Evolutionary conservation across 2,113 vertebrate species (phyloP).

Genomic region (Petaurus breviceps): DNA sequence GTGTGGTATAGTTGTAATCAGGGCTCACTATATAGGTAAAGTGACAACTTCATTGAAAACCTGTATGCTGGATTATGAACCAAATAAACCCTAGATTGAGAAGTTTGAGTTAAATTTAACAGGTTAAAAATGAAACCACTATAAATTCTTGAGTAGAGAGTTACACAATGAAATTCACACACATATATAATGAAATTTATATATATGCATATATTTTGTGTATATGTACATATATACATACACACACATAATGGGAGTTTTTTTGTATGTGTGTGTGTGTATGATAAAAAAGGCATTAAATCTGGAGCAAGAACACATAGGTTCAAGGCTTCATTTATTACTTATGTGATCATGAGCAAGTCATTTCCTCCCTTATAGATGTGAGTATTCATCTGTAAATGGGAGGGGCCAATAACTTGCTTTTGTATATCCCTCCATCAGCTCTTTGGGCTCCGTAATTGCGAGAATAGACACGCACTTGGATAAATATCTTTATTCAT

Average conservation of each 20-base stretch:
- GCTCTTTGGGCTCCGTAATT: neutral
- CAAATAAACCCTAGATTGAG: neutral
- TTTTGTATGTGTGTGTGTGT: neutral
- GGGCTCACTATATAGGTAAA: neutral
- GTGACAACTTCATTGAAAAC: neutral
- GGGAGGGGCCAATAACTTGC: neutral
- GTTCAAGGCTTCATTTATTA: neutral
- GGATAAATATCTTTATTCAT: neutral
- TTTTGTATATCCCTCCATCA: neutral
- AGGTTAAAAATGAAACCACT: neutral
- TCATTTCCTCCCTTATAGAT: neutral
- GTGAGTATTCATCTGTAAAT: neutral
- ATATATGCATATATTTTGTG: neutral
- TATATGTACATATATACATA: neutral
- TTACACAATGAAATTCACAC: neutral
- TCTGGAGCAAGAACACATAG: neutral
- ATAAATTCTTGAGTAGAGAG: neutral
- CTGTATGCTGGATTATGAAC: neutral
- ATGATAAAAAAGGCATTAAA: neutral
- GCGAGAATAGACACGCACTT: neutral
- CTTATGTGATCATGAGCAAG: neutral
- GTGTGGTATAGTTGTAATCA: neutral
- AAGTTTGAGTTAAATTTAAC: neutral
- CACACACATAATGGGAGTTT: neutral
- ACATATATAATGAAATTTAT: neutral